Evolutionary conservation across 2,797 vertebrate species (phyloP).

Genomic region (Masticophis lateralis): DNA sequence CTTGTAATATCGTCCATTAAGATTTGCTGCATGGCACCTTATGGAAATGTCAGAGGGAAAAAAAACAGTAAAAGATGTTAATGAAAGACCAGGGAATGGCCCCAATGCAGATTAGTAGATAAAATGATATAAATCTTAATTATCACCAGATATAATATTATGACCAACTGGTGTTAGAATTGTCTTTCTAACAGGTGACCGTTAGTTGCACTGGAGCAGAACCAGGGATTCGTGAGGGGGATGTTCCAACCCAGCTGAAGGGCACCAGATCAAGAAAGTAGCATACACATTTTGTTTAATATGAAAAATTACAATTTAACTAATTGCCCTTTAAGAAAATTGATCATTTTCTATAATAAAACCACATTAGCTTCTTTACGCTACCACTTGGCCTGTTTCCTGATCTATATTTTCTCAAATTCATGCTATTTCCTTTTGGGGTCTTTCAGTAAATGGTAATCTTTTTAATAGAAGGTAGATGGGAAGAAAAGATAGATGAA

Average conservation of each 20-base stretch:
- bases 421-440: neutral
- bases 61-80: neutral
- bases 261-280: neutral
- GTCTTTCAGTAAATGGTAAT: neutral
- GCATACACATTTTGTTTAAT: neutral
- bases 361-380: neutral
- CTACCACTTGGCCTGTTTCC: neutral
- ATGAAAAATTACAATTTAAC: neutral
- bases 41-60: neutral
- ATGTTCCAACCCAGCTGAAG: neutral
- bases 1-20: constrained; percentile 84
- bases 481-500: neutral
- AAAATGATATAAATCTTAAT: neutral
- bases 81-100: neutral
- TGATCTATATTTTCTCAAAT: neutral
- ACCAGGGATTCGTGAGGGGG: neutral
- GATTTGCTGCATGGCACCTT: constrained; percentile 86
- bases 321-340: neutral
- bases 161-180: neutral
- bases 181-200: neutral
- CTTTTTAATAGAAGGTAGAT: neutral
- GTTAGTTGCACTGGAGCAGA: neutral
- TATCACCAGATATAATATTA: neutral
- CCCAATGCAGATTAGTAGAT: neutral
- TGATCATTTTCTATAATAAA: neutral